Evolutionary conservation across 2,888 invertebrate species (phyloP).

Genomic region (Ethmia dodecea): DNA sequence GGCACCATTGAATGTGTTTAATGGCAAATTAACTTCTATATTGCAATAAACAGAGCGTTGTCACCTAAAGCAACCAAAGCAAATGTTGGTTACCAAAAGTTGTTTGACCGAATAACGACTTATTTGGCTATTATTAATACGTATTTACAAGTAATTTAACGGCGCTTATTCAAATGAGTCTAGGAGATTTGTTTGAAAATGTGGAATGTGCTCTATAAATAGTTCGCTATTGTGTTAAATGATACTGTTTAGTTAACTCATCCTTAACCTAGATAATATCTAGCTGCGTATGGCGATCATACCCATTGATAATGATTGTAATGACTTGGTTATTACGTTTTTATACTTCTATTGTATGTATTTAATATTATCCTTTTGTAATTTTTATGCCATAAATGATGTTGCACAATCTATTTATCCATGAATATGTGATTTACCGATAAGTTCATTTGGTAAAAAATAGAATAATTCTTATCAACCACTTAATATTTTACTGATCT

Average conservation of each 20-base stretch:
- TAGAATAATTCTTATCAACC: too few relatives aligned
- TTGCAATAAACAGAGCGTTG: constrained; percentile 4
- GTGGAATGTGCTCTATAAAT: constrained; percentile 9
- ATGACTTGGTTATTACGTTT: too few relatives aligned
- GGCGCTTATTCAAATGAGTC: not conserved
- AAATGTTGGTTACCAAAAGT: constrained; percentile 7
- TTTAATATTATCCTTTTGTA: too few relatives aligned
- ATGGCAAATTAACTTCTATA: constrained; percentile 7
- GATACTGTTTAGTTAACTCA: constrained; percentile 13
- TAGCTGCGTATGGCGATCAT: constrained; percentile 21
- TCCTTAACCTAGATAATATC: constrained; percentile 26
- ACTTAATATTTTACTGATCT: too few relatives aligned
- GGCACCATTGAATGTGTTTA: constrained; percentile 13
- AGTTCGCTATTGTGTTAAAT: constrained; percentile 6
- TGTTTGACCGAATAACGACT: constrained; percentile 11
- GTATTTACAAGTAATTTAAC: too few relatives aligned
- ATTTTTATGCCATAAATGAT: too few relatives aligned
- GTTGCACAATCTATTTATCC: too few relatives aligned
- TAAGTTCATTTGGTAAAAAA: too few relatives aligned
- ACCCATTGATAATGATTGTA: constrained; percentile 13
- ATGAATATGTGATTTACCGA: too few relatives aligned
- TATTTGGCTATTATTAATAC: constrained; percentile 2
- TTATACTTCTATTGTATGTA: too few relatives aligned
- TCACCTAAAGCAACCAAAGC: too few relatives aligned
- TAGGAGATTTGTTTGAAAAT: not conserved